Percentiles rank a stretch among this genome's conserved stretches.
phyloP scores from a whole-genome alignment of 2,888 invertebrate genomes.

The Nineta flava region DNA sequence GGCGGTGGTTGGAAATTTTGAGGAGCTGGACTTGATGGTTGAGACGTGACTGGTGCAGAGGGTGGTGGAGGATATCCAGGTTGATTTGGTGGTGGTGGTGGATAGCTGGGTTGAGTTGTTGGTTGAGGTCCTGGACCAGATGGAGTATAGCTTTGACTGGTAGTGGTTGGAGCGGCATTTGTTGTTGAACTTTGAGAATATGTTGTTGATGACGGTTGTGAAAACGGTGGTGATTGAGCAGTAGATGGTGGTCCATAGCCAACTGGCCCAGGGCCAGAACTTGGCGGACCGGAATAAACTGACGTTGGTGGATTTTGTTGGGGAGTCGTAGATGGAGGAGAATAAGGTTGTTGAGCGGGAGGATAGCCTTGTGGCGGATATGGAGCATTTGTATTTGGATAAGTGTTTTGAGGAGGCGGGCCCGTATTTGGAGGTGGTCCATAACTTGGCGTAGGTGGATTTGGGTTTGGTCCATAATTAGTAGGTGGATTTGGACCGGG shows the following conservation, averaged over 20 bases:
- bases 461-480: conserved; percentile 17
- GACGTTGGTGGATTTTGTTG: conserved; percentile 39
- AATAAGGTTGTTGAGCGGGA: conserved; percentile 35
- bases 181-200: conserved; percentile 29
- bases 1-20: conserved; percentile 30
- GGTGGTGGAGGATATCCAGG: conserved; percentile 27
- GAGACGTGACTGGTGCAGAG: conserved; percentile 31
- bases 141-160: conserved; percentile 42
- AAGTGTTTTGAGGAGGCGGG: conserved; percentile 29
- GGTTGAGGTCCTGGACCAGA: conserved; percentile 32
- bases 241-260: conserved; percentile 42
- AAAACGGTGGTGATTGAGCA: conserved; percentile 47
- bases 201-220: conserved; percentile 29
- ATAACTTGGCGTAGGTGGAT: conserved; percentile 21
- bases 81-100: conserved; percentile 40
- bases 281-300: conserved; percentile 40
- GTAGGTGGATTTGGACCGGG: conserved; percentile 4
- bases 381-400: conserved; percentile 24
- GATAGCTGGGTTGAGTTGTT: conserved; percentile 36
- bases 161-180: conserved; percentile 32
- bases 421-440: conserved; percentile 16
- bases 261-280: conserved; percentile 31
- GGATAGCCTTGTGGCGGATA: conserved; percentile 26
- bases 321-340: conserved; percentile 38
- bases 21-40: conserved; percentile 29